Percentiles rank a stretch among this genome's conserved stretches.
These are phyloP conservation scores for Phymanthus crucifer DNA, from an alignment of 92 coral and sea anemone genomes.

Conservation along the genomic window DNA sequence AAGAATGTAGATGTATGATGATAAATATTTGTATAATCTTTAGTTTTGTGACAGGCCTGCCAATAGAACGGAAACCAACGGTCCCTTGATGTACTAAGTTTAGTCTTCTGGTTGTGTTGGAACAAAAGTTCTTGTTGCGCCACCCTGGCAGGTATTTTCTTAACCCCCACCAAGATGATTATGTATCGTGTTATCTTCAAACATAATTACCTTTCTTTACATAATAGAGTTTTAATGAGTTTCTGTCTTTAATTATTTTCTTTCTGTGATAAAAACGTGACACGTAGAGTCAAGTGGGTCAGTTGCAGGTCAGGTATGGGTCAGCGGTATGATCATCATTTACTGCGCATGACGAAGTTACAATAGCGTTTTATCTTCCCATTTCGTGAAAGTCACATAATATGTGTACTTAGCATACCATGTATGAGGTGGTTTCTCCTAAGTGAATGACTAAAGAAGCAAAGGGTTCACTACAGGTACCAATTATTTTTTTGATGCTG, in stretches of 20 bases:
- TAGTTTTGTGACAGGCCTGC: conserved; percentile 11
- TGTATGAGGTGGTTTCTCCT: too few relatives aligned
- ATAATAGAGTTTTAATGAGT: conserved; percentile 34
- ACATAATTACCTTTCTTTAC: conserved; percentile 18
- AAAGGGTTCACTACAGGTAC: too few relatives aligned
- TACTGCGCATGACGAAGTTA: too few relatives aligned
- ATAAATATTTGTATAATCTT: conserved; percentile 23
- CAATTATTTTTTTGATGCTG: too few relatives aligned
- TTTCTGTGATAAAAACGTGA: background rate
- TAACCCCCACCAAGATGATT: conserved; percentile 32
- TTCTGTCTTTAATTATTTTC: conserved; percentile 8
- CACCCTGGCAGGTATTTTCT: conserved; percentile 15
- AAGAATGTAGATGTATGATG: background rate
- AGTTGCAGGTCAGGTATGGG: too few relatives aligned
- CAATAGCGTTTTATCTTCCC: too few relatives aligned
- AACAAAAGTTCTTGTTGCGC: conserved; percentile 7
- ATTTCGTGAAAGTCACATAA: too few relatives aligned
- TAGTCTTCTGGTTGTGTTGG: background rate
- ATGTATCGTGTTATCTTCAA: conserved; percentile 10
- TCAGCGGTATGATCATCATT: too few relatives aligned
- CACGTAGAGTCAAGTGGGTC: background rate
- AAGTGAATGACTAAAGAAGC: too few relatives aligned
- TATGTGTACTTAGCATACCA: too few relatives aligned
- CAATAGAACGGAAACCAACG: conserved; percentile 23
- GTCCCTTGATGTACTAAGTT: conserved; percentile 20